A percentile compares a stretch with the other conserved stretches of the same genome.
Evolutionary conservation across 1,140 invertebrate species (phyloP).

Genomic region (Gyrodactylus salaris): DNA sequence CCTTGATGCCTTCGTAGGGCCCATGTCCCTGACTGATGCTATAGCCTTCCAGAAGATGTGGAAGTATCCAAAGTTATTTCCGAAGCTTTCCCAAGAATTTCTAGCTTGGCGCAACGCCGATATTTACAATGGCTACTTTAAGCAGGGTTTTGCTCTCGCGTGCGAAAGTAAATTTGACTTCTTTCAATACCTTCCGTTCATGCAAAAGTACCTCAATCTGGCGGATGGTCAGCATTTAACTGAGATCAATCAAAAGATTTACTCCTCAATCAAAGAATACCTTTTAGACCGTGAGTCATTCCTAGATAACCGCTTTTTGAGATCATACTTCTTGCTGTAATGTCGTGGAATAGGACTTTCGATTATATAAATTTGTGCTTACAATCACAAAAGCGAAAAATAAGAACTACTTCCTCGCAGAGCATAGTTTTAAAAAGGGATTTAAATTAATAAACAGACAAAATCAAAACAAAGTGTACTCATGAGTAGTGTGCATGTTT

Average conservation of each 20-base stretch:
- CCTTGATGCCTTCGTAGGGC: neutral
- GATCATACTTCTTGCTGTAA: too few species aligned
- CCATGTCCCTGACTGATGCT: neutral
- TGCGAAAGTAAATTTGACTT: neutral
- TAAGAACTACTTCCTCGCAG: too few species aligned
- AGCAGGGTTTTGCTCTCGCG: neutral
- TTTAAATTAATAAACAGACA: too few species aligned
- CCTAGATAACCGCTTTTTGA: too few species aligned
- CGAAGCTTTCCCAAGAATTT: neutral
- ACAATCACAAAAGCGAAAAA: too few species aligned
- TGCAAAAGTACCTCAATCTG: neutral
- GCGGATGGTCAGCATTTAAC: too few species aligned
- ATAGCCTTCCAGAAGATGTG: neutral
- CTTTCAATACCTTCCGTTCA: neutral
- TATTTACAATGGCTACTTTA: neutral
- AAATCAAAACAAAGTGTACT: too few species aligned
- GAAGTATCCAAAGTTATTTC: neutral
- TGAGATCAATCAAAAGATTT: neutral
- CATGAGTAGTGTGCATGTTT: too few species aligned
- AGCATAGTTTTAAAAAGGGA: too few species aligned
- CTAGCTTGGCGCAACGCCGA: neutral
- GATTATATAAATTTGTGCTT: too few species aligned
- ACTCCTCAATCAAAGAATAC: neutral
- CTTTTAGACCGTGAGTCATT: too few species aligned
- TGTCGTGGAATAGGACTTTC: too few species aligned